Conservation (phyloP, 2,888 invertebrate genomes). For the Drosophila barbarae region DNA sequence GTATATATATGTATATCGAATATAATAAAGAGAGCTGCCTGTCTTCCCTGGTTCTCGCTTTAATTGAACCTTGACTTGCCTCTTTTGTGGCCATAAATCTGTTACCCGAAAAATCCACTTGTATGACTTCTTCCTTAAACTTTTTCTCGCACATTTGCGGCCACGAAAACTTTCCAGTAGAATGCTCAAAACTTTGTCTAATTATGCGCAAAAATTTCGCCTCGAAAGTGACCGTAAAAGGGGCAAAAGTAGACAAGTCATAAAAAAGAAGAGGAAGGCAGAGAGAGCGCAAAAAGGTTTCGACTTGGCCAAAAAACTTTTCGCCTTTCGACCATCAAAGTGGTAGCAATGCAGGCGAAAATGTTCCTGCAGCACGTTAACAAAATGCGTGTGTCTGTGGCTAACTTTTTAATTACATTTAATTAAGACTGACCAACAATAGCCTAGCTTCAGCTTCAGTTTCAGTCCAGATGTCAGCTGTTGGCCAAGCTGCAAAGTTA, state of each 20-base stretch:
- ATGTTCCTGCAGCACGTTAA: conserved; percentile 43
- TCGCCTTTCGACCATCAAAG: conserved; percentile 44
- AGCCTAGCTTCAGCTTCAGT: conserved; percentile 5
- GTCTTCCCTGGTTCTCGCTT: neutral
- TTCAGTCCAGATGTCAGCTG: conserved; percentile 25
- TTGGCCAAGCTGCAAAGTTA: conserved; percentile 32
- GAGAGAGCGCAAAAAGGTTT: conserved; percentile 48
- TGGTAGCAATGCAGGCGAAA: conserved; percentile 24
- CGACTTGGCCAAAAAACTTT: conserved; percentile 41
- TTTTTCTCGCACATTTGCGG: conserved; percentile 59
- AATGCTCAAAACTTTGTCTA: conserved; percentile 61
- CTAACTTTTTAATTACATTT: conserved; percentile 71
- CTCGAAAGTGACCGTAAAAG: conserved; percentile 65
- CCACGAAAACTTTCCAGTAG: conserved; percentile 48
- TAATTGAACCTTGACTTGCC: neutral
- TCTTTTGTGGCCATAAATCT: conserved; percentile 28
- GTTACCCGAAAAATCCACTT: conserved; percentile 21
- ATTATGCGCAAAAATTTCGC: conserved; percentile 69
- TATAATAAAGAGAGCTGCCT: neutral
- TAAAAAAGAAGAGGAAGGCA: conserved; percentile 43
- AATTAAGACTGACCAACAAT: conserved; percentile 56
- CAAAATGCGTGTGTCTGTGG: conserved; percentile 64
- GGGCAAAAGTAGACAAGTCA: conserved; percentile 47
- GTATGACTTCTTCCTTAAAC: conserved; percentile 23
- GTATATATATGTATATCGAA: neutral